Conservation (phyloP, 2,113 vertebrate species). For the Chamaetylas fuelleborni region DNA sequence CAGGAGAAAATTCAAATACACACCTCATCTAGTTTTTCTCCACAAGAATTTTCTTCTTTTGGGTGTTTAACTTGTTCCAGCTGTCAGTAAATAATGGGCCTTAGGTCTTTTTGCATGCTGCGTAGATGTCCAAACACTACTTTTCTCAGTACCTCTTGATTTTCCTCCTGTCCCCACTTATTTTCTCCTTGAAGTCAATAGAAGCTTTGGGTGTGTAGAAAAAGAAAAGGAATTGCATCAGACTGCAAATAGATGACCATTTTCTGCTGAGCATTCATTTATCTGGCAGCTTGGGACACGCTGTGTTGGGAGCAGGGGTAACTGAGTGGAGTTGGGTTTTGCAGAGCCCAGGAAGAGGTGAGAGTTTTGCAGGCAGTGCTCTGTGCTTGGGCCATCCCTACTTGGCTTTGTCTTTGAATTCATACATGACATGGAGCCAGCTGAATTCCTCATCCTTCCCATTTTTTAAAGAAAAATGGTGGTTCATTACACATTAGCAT, state of each 20-base stretch:
- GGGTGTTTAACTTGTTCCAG: neutral
- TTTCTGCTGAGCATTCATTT: neutral
- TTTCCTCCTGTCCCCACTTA: neutral
- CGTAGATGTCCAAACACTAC: neutral
- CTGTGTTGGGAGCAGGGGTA: neutral
- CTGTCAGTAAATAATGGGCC: neutral
- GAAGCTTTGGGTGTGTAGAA: neutral
- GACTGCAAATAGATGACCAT: neutral
- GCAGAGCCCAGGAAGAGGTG: neutral
- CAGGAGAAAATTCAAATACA: neutral
- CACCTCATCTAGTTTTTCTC: neutral
- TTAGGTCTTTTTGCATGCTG: neutral
- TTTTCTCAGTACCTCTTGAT: neutral
- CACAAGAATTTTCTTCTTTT: neutral
- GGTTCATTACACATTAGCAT: rapidly evolving
- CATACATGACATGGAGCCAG: rapidly evolving
- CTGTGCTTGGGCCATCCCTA: neutral
- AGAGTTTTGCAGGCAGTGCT: rapidly evolving
- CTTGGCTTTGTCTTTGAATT: neutral
- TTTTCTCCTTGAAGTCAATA: neutral
- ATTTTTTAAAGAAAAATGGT: too few relatives aligned
- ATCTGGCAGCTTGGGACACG: neutral
- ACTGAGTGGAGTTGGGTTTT: neutral
- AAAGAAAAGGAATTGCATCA: conserved; percentile 15
- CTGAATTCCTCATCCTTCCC: neutral